These are phyloP conservation scores for Anoplius nigerrimus DNA, from an alignment of 2,888 invertebrate genomes.

Conservation along the genomic window DNA sequence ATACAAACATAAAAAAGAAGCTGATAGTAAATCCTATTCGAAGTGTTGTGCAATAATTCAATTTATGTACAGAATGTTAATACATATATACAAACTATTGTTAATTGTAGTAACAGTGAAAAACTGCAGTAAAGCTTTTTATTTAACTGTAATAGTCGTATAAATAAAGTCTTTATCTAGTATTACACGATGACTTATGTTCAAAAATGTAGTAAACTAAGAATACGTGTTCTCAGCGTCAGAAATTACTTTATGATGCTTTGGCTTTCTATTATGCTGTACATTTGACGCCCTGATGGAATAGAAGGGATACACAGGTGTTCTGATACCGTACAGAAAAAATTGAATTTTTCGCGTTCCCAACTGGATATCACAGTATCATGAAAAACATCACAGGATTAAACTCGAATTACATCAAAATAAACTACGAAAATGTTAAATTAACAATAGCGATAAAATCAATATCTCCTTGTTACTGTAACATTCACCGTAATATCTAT, in stretches of 20 bases:
- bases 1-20: background rate
- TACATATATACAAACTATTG: conserved; percentile 9
- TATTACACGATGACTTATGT: conserved; percentile 32
- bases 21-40: conserved; percentile 13
- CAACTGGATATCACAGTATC: conserved; percentile 10
- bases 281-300: too few relatives aligned
- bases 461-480: conserved; percentile 3
- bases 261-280: conserved; percentile 29
- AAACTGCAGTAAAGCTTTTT: conserved; percentile 37
- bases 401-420: background rate
- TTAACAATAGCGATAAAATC: conserved; percentile 2
- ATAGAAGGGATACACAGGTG: too few relatives aligned
- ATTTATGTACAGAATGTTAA: conserved; percentile 17
- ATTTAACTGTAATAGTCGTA: conserved; percentile 31
- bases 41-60: background rate
- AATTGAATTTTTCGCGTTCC: conserved; percentile 5
- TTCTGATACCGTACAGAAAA: conserved; percentile 5
- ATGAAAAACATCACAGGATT: background rate
- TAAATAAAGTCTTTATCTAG: conserved; percentile 40
- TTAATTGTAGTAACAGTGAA: conserved; percentile 11
- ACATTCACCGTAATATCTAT: too few relatives aligned
- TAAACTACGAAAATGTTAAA: conserved; percentile 2
- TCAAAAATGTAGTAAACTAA: conserved; percentile 18
- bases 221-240: conserved; percentile 22
- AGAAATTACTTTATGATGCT: conserved; percentile 32